Percentiles rank a stretch among this genome's conserved stretches.
Evolutionary conservation across 2,888 invertebrate genomes (phyloP).

Genomic region (Hetaerina titia): DNA sequence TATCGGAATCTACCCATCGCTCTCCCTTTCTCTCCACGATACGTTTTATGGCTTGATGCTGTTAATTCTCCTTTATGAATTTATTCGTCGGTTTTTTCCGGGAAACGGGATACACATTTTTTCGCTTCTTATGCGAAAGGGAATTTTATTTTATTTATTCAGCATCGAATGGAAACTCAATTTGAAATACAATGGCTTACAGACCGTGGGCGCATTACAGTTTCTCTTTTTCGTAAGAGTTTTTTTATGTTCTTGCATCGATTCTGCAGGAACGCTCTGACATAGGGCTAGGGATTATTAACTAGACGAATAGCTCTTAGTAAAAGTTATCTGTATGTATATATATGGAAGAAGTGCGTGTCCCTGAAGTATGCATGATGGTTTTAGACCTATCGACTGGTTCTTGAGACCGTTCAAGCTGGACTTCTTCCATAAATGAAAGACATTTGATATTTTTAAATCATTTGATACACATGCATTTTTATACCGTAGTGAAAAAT

Average conservation of each 20-base stretch:
- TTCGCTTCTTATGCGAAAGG: slow-evolving; percentile 15
- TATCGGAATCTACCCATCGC: background rate
- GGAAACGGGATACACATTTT: background rate
- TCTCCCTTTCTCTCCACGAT: background rate
- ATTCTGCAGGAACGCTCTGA: background rate
- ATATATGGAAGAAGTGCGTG: background rate
- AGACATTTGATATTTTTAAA: background rate
- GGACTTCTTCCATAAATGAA: background rate
- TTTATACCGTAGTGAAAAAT: too few species aligned
- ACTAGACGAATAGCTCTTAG: background rate
- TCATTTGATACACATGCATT: background rate
- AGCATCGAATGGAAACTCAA: slow-evolving; percentile 13
- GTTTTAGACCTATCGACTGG: background rate
- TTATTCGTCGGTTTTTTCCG: slow-evolving; percentile 22
- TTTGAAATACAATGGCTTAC: slow-evolving; percentile 22
- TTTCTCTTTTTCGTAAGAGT: background rate
- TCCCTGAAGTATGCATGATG: background rate
- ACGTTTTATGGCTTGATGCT: slow-evolving; percentile 27
- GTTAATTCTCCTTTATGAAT: slow-evolving; percentile 35
- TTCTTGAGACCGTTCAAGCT: background rate
- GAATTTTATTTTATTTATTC: slow-evolving; percentile 9
- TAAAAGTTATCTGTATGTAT: background rate
- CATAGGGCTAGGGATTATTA: background rate
- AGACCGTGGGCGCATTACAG: slow-evolving; percentile 27
- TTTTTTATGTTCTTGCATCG: background rate